phyloP scores from a whole-genome alignment of 2,113 vertebrate genomes.

The Neolamprologus cancellatus region DNA sequence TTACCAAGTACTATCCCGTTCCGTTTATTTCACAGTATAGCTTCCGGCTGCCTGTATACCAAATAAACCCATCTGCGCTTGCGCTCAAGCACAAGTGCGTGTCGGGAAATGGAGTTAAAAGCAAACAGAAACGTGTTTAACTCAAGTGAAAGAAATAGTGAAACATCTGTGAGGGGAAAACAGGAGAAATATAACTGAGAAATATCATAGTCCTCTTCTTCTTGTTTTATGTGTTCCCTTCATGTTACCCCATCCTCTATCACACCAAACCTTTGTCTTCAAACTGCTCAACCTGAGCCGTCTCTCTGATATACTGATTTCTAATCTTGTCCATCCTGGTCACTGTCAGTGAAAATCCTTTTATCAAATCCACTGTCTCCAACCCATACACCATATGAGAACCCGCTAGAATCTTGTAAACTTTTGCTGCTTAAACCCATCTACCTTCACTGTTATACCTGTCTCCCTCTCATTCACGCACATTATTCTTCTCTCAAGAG shows the following conservation, averaged over 20 bases:
- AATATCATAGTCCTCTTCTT: neutral
- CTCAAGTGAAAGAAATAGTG: neutral
- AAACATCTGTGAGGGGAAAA: neutral
- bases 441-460: neutral
- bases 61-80: constrained; percentile 56
- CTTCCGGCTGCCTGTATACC: constrained; percentile 59
- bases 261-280: neutral
- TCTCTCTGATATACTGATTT: neutral
- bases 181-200: neutral
- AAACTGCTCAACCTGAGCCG: neutral
- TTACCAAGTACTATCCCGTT: constrained; percentile 61
- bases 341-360: neutral
- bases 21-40: constrained; percentile 37
- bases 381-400: neutral
- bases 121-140: accelerated
- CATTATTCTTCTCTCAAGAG: neutral
- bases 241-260: neutral
- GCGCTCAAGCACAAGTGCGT: constrained; percentile 11
- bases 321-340: neutral
- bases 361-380: neutral
- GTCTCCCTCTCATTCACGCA: neutral
- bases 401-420: neutral
- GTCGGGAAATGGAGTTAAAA: constrained; percentile 43
- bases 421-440: neutral
- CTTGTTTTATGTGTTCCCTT: neutral